phyloP scores from a whole-genome alignment of 2,888 invertebrate genomes.

The Exocentrus adspersus region DNA sequence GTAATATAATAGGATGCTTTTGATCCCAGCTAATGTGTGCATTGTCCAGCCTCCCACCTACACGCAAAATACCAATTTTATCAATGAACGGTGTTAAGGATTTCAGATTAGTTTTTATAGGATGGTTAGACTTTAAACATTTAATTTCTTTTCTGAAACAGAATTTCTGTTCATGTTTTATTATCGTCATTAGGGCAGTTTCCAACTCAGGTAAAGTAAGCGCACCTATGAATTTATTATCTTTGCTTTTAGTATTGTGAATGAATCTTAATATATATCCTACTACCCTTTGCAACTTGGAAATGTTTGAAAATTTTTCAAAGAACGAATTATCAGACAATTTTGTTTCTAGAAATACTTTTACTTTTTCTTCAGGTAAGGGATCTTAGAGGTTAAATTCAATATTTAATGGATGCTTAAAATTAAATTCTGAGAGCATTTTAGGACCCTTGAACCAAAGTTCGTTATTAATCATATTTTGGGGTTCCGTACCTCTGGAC shows the following conservation, averaged over 20 bases:
- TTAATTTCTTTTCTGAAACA: constrained; percentile 9
- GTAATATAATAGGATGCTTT: constrained; percentile 8
- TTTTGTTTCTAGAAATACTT: not conserved
- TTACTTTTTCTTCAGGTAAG: not conserved
- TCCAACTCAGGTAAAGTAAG: not conserved
- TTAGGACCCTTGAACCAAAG: not conserved
- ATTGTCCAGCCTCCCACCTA: constrained; percentile 5
- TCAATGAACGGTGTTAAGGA: constrained; percentile 5
- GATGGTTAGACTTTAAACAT: not conserved
- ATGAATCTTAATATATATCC: not conserved
- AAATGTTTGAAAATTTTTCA: not conserved
- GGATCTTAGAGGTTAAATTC: not conserved
- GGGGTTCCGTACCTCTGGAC: not conserved
- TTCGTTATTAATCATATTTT: too few relatives aligned
- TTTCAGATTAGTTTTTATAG: too few relatives aligned
- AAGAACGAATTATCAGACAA: too few relatives aligned
- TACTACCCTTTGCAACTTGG: not conserved
- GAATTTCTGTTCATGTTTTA: not conserved
- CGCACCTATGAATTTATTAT: not conserved
- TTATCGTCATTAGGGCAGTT: not conserved
- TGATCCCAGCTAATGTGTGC: not conserved
- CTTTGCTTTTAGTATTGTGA: not conserved
- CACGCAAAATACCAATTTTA: not conserved
- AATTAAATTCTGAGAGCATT: not conserved
- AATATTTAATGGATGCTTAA: too few relatives aligned